Base-by-base conservation (phyloP, 2,888 invertebrate genomes). In the Elgonia sp. region DNA sequence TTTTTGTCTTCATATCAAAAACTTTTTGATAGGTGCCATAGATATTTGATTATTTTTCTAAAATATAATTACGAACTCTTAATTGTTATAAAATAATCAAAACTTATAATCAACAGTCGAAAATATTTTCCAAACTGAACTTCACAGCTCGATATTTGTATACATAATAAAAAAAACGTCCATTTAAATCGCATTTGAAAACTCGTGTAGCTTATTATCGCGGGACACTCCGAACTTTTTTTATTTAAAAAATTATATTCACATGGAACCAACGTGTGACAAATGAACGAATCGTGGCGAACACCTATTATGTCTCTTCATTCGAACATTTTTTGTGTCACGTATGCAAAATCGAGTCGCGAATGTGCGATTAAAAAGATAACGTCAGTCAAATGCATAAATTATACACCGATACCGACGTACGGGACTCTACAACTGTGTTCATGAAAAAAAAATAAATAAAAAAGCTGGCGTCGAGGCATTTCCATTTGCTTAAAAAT, bases 331-430 rank as follows among this genome's bases (percentile, higher is more conserved):
- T 79, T 87, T 57, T 46, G 46, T 42, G 67, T 67, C 53, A 65
- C 75, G 65, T 77, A 67, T 77, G 63, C 70, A 81, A 80, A 84
- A 88, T 77, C 70, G 83, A 83, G 83, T 10, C 50, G 82, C 63
- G 50, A 69, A 79, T 60, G 88, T 77, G 46, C 82, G 88, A 88
- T 88, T 85, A 75, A 79, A 82, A 79, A 83, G 88, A 88, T 88
- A 88, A 85, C 65, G 84, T 83, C 88, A 79, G 80, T 87, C 87
- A 84, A 77, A 82, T 85, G 88, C 85, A 88, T 88, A 81, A 88
- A 88, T 85, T 82, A 88, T 67, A 77, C 57, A 62, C 37, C 70
- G 79, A 85, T 75, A 82, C 70, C 29, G 79, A 83, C 50, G 57
- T 84, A 63, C 77, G 63, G 75, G 63, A 80, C 84, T 57, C 81